A percentile compares a stretch with the other conserved stretches of the same genome.
Conservation (phyloP, 2,797 vertebrate genomes). For the Characodon lateralis region DNA sequence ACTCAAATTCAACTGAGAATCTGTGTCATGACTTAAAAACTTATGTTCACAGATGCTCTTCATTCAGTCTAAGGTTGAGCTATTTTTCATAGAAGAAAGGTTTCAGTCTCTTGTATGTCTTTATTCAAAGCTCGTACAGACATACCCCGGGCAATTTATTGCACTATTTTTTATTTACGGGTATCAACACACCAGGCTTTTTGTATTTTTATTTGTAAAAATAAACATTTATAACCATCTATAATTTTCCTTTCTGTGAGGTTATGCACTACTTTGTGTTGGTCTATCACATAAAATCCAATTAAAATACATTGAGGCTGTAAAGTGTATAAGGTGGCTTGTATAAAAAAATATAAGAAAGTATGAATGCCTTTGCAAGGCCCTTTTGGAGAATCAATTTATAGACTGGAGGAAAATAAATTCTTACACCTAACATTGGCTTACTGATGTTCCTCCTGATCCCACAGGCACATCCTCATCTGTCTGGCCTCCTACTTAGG, state of each 20-base stretch:
- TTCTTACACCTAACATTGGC: background rate
- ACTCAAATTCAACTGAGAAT: background rate
- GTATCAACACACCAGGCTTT: background rate
- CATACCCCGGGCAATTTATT: background rate
- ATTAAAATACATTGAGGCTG: background rate
- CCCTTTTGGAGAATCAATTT: background rate
- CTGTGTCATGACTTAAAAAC: background rate
- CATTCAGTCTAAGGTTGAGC: no score
- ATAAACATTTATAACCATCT: background rate
- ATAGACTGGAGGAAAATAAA: background rate
- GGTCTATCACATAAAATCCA: background rate
- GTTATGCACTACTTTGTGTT: background rate
- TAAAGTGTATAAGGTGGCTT: no score
- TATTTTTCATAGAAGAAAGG: background rate
- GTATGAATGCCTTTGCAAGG: background rate
- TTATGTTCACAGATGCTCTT: background rate
- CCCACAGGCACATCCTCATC: slow-evolving; percentile 93
- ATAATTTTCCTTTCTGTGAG: background rate
- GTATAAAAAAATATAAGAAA: no score
- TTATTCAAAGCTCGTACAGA: background rate
- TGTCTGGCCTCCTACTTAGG: slow-evolving; percentile 95
- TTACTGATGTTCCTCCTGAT: slow-evolving; percentile 15
- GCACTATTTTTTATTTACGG: background rate
- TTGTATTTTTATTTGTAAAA: background rate
- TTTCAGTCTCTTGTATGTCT: background rate